Conservation (phyloP, 2,113 vertebrate species). For the Thermophis baileyi region DNA sequence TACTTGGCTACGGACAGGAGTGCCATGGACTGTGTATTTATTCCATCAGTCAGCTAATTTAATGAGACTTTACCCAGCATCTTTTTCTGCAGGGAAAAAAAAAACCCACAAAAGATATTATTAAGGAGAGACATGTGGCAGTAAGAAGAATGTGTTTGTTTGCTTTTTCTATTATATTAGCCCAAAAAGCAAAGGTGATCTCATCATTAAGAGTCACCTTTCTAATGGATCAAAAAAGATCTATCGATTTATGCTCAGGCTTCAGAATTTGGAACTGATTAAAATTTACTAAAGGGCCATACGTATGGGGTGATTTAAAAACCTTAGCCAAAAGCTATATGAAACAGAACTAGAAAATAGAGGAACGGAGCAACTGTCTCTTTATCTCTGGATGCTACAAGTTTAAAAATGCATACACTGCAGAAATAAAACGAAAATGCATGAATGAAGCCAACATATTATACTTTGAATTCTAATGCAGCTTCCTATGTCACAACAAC, state of each 20-base stretch:
- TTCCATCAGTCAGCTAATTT: constrained; percentile 93
- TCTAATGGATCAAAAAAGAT: constrained; percentile 91
- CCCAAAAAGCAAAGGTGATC: constrained; percentile 94
- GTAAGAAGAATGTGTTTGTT: constrained; percentile 96
- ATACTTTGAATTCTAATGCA: neutral
- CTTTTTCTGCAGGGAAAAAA: constrained; percentile 86
- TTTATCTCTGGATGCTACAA: neutral
- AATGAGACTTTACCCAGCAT: constrained; percentile 92
- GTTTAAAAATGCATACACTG: neutral
- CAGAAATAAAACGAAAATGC: neutral
- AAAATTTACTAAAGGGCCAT: constrained; percentile 85
- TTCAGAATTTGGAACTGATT: constrained; percentile 88
- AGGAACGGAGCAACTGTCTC: constrained; percentile 27
- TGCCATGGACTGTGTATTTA: constrained; percentile 72
- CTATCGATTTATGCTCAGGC: constrained; percentile 88
- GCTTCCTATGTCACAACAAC: neutral
- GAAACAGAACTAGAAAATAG: neutral
- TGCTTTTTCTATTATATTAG: constrained; percentile 91
- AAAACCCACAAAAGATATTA: constrained; percentile 86
- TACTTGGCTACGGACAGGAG: constrained; percentile 73
- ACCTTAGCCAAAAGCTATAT: constrained; percentile 54
- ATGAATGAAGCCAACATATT: neutral
- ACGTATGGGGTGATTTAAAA: constrained; percentile 59
- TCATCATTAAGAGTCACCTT: constrained; percentile 92
- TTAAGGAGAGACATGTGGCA: constrained; percentile 96